Conservation (phyloP, 2,888 invertebrate genomes). For the Cheilosia vernalis region DNA sequence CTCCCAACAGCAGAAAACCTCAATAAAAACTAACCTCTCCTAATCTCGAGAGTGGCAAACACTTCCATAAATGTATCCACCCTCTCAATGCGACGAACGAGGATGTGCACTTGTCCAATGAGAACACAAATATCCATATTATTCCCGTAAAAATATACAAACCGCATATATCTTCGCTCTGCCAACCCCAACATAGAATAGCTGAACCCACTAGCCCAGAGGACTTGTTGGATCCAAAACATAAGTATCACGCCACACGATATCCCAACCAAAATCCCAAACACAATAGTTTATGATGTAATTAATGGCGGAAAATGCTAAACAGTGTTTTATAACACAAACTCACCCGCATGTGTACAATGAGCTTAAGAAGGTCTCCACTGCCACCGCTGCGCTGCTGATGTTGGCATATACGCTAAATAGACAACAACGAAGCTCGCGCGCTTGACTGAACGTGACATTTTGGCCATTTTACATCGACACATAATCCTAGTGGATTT, state of each 20-base stretch:
- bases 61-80: conserved; percentile 5
- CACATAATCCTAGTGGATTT: conserved; percentile 62
- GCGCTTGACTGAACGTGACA: conserved; percentile 71
- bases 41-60: conserved; percentile 22
- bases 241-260: neutral
- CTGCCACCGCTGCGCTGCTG: neutral
- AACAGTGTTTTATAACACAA: conserved; percentile 2
- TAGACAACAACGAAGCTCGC: conserved; percentile 41
- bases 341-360: conserved; percentile 56
- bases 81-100: neutral
- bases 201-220: conserved; percentile 15
- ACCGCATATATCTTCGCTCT: neutral
- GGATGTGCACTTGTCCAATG: neutral
- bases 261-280: conserved; percentile 1
- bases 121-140: conserved; percentile 17
- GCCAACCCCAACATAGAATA: conserved; percentile 8
- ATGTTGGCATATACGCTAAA: conserved; percentile 32
- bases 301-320: conserved; percentile 33
- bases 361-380: conserved; percentile 33
- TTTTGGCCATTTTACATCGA: conserved; percentile 56
- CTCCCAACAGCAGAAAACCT: neutral
- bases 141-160: conserved; percentile 9
- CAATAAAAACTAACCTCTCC: neutral
- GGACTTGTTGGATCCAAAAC: conserved; percentile 16
- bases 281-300: conserved; percentile 40